Evolutionary conservation across 2,113 vertebrate genomes (phyloP).

Genomic region (Malurus melanocephalus): DNA sequence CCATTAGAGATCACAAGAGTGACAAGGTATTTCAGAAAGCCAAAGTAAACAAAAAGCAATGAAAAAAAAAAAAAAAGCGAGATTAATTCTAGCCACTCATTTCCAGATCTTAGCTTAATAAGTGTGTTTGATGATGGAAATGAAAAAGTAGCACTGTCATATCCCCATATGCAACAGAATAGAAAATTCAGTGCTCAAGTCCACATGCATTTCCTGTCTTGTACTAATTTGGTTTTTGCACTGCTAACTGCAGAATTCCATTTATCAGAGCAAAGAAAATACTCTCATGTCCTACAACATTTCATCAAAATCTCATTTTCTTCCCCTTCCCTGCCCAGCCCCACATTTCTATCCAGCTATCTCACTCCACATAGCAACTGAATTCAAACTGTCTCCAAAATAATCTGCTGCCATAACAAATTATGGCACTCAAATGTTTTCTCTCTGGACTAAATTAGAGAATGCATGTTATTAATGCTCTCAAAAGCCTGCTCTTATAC

Average conservation of each 20-base stretch:
- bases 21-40: neutral
- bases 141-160: neutral
- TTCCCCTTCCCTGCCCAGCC: rapidly evolving
- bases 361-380: neutral
- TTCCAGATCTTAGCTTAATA: neutral
- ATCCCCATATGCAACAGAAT: neutral
- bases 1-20: neutral
- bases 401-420: neutral
- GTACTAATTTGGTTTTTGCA: neutral
- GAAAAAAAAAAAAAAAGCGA: neutral
- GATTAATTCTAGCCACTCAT: neutral
- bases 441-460: neutral
- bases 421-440: neutral
- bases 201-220: neutral
- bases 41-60: neutral
- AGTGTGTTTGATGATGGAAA: neutral
- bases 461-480: neutral
- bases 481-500: neutral
- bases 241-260: neutral
- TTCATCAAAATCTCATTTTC: neutral
- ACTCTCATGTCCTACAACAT: neutral
- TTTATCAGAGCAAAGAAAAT: neutral
- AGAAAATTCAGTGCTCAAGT: neutral
- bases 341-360: neutral
- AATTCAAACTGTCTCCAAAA: neutral